Percentiles rank a stretch among this genome's conserved stretches.
Evolutionary conservation across 2,888 invertebrate species (phyloP).

Genomic region (Branchellion lobata): DNA sequence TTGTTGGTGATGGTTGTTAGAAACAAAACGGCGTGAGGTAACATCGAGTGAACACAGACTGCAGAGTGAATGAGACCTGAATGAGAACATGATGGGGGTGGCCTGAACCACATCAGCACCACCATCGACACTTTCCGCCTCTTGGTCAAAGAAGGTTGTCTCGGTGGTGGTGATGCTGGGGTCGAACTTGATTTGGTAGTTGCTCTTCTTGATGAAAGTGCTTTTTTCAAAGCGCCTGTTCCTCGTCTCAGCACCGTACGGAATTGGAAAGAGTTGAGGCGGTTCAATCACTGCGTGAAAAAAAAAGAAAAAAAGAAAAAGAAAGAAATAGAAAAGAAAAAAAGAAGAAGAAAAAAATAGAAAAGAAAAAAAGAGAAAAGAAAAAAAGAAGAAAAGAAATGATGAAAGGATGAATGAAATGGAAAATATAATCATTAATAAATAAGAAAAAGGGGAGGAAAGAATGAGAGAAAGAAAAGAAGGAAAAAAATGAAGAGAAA

Average conservation of each 20-base stretch:
- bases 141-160: too few species aligned
- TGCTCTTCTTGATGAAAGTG: neutral
- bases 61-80: slow-evolving; percentile 7
- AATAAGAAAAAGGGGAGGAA: too few species aligned
- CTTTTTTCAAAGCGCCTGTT: neutral
- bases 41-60: too few species aligned
- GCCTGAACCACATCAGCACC: neutral
- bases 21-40: too few species aligned
- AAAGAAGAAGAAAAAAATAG: neutral
- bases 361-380: neutral
- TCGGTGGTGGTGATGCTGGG: too few species aligned
- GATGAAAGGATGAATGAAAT: neutral
- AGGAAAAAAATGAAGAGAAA: neutral
- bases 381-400: neutral
- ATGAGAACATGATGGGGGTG: slow-evolving; percentile 24
- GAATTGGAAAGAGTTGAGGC: slow-evolving; percentile 5
- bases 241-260: neutral
- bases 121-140: neutral
- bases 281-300: slow-evolving; percentile 28
- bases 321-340: too few species aligned
- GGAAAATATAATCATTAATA: too few species aligned
- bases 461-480: too few species aligned
- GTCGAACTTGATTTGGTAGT: neutral
- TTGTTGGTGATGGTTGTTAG: too few species aligned
- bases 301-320: neutral